Evolutionary conservation across 2,113 vertebrate species (phyloP).

Genomic region (Microtus oregoni): DNA sequence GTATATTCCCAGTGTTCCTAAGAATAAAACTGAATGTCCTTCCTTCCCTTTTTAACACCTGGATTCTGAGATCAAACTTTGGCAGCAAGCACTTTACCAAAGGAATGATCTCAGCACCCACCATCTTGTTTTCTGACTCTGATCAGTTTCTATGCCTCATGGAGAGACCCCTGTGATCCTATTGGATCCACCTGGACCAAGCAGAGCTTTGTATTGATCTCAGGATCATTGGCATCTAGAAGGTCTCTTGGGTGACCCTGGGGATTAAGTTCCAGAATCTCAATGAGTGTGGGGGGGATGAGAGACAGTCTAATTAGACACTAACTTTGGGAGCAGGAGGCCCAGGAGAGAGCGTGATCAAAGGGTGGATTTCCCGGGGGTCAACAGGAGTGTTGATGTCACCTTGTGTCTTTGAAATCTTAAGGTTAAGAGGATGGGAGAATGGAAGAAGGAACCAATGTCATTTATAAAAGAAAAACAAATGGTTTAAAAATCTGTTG

Average conservation of each 20-base stretch:
- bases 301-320: neutral
- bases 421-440: neutral
- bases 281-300: accelerated
- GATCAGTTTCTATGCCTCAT: neutral
- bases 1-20: neutral
- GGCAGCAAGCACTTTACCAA: neutral
- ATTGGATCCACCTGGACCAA: neutral
- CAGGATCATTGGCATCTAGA: neutral
- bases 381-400: neutral
- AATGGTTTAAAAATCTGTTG: neutral
- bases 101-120: neutral
- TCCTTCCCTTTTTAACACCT: neutral
- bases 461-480: neutral
- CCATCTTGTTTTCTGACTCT: neutral
- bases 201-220: neutral
- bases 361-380: neutral
- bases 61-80: neutral
- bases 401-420: neutral
- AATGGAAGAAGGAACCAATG: neutral
- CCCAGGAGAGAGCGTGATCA: neutral
- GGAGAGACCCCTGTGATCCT: neutral
- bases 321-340: neutral
- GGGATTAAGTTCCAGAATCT: neutral
- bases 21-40: conserved; percentile 20
- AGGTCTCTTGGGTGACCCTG: neutral